Percentiles rank a stretch among this genome's conserved stretches.
Conservation (phyloP, 2,888 invertebrate species). For the Volucella bombylans region DNA sequence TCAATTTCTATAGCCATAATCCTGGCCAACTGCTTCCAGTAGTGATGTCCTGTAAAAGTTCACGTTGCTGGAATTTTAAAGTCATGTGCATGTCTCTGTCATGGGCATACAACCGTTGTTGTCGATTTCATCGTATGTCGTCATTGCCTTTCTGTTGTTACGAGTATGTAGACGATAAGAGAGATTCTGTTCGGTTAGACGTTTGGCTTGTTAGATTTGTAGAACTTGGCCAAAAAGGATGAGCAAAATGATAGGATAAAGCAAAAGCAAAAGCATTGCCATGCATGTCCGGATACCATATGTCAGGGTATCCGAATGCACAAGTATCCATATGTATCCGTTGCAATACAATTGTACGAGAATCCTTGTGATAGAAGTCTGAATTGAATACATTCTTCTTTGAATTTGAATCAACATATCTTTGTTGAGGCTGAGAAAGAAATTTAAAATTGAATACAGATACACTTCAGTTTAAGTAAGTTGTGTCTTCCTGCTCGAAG, state of each 20-base stretch:
- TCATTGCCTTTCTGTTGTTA: neutral
- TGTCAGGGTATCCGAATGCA: neutral
- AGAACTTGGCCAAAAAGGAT: neutral
- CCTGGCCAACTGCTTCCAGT: constrained; percentile 48
- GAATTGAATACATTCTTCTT: neutral
- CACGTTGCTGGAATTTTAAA: constrained; percentile 51
- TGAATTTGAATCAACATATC: constrained; percentile 40
- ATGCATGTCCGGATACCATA: constrained; percentile 25
- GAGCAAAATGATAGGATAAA: constrained; percentile 10
- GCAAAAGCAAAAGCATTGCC: constrained; percentile 43
- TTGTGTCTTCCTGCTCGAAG: constrained; percentile 1
- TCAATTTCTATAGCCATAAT: constrained; percentile 49
- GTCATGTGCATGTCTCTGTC: constrained; percentile 22
- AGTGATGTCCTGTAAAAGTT: constrained; percentile 52
- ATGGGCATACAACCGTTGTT: neutral
- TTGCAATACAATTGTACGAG: no score
- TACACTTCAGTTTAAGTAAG: constrained; percentile 19
- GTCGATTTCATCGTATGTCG: neutral
- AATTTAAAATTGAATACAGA: constrained; percentile 44
- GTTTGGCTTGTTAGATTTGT: constrained; percentile 15
- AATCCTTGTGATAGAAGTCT: no score
- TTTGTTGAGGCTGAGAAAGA: constrained; percentile 29
- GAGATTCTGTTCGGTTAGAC: constrained; percentile 9
- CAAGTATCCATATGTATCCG: constrained; percentile 2
- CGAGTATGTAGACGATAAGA: constrained; percentile 1